These are phyloP conservation scores for pig (Sus scrofa) DNA, from an alignment of 2,113 vertebrate species.

Conservation along the genomic window T2T-Sscrofa CM000830.6:24365001-24365500, in stretches of 20 bases:
- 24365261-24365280: too few species aligned
- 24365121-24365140: conserved; percentile 17
- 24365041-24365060: conserved; percentile 10
- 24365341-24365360: too few species aligned
- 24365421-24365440: too few species aligned
- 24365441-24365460: too few species aligned
- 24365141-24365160: conserved; percentile 29
- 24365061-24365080: not conserved
- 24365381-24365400: too few species aligned
- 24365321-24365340: too few species aligned
- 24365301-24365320: too few species aligned
- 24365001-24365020: not conserved
- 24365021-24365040: not conserved
- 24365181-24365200: conserved; percentile 29
- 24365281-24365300: too few species aligned
- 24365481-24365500: conserved; percentile 44
- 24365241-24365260: too few species aligned
- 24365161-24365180: not conserved
- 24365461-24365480: too few species aligned
- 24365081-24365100: not conserved
- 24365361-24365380: too few species aligned
- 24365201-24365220: conserved; percentile 54
- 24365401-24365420: too few species aligned
- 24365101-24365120: conserved; percentile 58
- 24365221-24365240: conserved; percentile 49